Evolutionary conservation across 2,113 vertebrate species (phyloP).

Genomic region (Isichthys henryi): DNA sequence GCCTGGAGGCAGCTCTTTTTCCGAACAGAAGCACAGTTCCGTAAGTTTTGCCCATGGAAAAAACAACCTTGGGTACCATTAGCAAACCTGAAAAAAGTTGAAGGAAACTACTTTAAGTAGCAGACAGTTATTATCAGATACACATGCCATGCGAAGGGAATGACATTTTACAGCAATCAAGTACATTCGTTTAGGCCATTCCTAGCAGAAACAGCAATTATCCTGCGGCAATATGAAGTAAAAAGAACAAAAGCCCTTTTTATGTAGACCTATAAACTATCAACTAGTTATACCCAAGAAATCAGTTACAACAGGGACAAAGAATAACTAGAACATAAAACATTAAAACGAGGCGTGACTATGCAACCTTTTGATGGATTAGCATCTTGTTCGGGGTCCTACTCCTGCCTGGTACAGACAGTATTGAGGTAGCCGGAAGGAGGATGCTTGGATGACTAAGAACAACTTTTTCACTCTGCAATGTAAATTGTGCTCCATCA

Average conservation of each 20-base stretch:
- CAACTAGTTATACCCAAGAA: background rate
- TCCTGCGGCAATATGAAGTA: background rate
- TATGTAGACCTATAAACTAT: slow-evolving; percentile 3
- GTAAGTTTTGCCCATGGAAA: background rate
- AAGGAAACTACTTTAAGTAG: background rate
- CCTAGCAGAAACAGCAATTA: slow-evolving; percentile 1
- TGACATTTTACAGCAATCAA: slow-evolving; percentile 17
- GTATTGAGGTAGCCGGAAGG: background rate
- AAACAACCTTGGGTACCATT: background rate
- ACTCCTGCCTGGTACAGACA: background rate
- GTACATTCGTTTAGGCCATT: background rate
- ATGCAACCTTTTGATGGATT: background rate
- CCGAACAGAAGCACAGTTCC: background rate
- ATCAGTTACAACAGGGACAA: slow-evolving; percentile 9
- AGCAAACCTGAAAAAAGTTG: background rate
- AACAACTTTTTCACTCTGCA: slow-evolving; percentile 2
- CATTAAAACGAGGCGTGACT: slow-evolving; percentile 11
- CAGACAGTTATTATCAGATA: slow-evolving; percentile 5
- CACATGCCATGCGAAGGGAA: background rate
- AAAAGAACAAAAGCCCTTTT: slow-evolving; percentile 19
- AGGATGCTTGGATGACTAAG: background rate
- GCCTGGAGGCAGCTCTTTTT: background rate
- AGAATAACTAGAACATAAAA: background rate
- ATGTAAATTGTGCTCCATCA: background rate
- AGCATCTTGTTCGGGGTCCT: background rate